These are phyloP conservation scores for Achroia grisella DNA, from an alignment of 1,140 invertebrate species.

Conservation along the genomic window DNA sequence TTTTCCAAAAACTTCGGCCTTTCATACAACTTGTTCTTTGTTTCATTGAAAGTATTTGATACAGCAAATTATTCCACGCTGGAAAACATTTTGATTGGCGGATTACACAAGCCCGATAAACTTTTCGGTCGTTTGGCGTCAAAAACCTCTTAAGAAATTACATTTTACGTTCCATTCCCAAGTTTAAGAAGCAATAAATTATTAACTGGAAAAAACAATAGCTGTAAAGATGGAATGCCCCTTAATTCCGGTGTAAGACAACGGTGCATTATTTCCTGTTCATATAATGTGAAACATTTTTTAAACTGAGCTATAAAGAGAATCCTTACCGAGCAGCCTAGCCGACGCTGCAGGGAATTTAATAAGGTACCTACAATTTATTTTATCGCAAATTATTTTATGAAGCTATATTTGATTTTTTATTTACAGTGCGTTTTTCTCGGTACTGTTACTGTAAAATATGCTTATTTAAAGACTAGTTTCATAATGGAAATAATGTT, in stretches of 20 bases:
- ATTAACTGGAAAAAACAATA: constrained; percentile 8
- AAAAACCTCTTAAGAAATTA: constrained; percentile 26
- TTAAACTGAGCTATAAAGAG: constrained; percentile 65
- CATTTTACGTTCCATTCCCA: constrained; percentile 13
- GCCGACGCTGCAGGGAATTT: constrained; percentile 49
- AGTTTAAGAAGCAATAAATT: constrained; percentile 6
- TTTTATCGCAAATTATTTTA: constrained; percentile 50
- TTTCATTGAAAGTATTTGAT: constrained; percentile 20
- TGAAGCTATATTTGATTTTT: constrained; percentile 16
- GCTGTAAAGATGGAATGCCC: constrained; percentile 23
- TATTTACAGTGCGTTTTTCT: too few relatives aligned
- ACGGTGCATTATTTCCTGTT: constrained; percentile 46
- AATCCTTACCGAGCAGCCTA: constrained; percentile 46
- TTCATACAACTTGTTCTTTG: constrained; percentile 25
- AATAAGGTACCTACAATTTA: constrained; percentile 52
- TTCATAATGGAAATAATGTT: too few relatives aligned
- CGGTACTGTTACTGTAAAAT: too few relatives aligned
- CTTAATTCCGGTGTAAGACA: constrained; percentile 39
- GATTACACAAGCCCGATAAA: constrained; percentile 20
- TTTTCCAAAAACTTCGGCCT: constrained; percentile 26
- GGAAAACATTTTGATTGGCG: constrained; percentile 18
- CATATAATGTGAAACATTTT: constrained; percentile 61
- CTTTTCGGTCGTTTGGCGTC: constrained; percentile 17
- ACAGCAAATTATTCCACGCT: constrained; percentile 15
- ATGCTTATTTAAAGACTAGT: too few relatives aligned